A percentile compares a stretch with the other conserved stretches of the same genome.
These are phyloP conservation scores for Alethe diademata DNA, from an alignment of 2,113 vertebrate species.

Conservation along the genomic window DNA sequence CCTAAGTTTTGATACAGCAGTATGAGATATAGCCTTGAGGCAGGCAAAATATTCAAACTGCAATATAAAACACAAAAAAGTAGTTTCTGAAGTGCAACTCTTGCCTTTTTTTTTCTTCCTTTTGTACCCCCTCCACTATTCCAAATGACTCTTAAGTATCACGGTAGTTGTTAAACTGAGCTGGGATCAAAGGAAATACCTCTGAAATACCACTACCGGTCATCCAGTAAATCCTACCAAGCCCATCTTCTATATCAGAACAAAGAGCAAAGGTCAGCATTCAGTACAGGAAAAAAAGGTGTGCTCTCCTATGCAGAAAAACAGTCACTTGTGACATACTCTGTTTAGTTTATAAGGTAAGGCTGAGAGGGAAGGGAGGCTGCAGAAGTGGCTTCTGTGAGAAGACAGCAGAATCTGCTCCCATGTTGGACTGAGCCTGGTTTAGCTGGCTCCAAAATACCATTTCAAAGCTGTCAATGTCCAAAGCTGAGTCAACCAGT, in stretches of 20 bases:
- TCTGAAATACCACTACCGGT: background rate
- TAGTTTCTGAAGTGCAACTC: background rate
- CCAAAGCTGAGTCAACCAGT: background rate
- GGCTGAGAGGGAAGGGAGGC: background rate
- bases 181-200: background rate
- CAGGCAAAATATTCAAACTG: background rate
- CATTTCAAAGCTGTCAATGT: background rate
- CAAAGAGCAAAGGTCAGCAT: background rate
- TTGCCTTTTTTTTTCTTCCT: background rate
- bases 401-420: background rate
- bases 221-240: background rate
- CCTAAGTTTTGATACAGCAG: background rate
- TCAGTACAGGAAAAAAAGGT: background rate
- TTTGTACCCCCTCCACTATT: background rate
- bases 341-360: background rate
- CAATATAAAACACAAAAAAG: background rate
- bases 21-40: background rate
- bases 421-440: background rate
- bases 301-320: background rate
- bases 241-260: background rate
- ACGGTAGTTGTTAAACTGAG: background rate
- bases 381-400: background rate
- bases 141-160: background rate
- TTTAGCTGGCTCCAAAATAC: background rate
- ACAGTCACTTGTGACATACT: background rate